Evolutionary conservation across 1,140 invertebrate species (phyloP).

Genomic region (Berghia stephanieae): DNA sequence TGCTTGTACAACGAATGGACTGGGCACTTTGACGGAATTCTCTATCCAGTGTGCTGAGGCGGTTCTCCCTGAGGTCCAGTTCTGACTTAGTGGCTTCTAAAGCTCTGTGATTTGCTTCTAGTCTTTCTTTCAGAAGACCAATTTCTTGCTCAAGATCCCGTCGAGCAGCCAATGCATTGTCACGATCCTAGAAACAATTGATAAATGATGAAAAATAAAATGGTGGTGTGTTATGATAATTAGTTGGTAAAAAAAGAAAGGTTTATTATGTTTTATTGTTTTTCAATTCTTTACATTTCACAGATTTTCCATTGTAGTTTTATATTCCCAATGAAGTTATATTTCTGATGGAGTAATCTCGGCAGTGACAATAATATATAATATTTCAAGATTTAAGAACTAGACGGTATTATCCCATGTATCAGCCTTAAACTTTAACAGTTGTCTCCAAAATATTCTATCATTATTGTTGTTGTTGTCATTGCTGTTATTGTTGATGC

Average conservation of each 20-base stretch:
- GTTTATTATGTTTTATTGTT: neutral
- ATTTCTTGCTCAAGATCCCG: slow-evolving; percentile 58
- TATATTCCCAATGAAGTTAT: too few species aligned
- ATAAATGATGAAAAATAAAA: too few species aligned
- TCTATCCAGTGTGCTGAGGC: slow-evolving; percentile 45
- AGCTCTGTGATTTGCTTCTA: slow-evolving; percentile 58
- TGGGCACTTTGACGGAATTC: slow-evolving; percentile 48
- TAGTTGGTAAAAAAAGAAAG: slow-evolving; percentile 29
- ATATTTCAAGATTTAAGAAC: too few species aligned
- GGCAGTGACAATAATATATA: too few species aligned
- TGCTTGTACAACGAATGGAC: slow-evolving; percentile 42
- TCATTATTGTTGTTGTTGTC: too few species aligned
- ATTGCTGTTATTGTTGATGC: too few species aligned
- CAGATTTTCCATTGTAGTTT: neutral
- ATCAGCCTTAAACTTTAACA: too few species aligned
- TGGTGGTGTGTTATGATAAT: too few species aligned
- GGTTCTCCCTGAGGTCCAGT: slow-evolving; percentile 55
- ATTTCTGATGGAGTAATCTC: too few species aligned
- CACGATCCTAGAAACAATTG: slow-evolving; percentile 56
- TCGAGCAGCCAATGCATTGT: slow-evolving; percentile 53
- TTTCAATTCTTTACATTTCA: neutral
- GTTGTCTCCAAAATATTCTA: too few species aligned
- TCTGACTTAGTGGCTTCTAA: slow-evolving; percentile 59
- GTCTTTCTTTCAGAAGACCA: slow-evolving; percentile 57
- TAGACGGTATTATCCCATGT: too few species aligned